Evolutionary conservation across 64 coral and sea anemone genomes (phyloP).

Genomic region (Exaiptasia diaphana): DNA sequence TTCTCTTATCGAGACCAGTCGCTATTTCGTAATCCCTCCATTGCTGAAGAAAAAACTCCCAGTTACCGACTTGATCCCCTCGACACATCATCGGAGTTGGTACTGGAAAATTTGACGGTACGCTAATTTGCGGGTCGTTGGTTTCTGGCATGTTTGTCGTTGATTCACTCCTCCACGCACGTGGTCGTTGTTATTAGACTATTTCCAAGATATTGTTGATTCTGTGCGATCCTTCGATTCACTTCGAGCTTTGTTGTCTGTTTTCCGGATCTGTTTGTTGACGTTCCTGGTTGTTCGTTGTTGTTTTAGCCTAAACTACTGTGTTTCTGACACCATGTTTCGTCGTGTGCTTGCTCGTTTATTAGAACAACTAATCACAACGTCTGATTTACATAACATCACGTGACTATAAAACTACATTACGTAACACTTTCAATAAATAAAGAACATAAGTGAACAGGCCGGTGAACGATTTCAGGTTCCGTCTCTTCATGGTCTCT

Average conservation of each 20-base stretch:
- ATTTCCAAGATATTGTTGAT: neutral
- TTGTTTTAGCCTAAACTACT: neutral
- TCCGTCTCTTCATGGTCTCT: too few species aligned
- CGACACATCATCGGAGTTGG: conserved; percentile 9
- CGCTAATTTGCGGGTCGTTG: neutral
- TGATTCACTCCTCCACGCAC: neutral
- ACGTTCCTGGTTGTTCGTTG: neutral
- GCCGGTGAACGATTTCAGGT: too few species aligned
- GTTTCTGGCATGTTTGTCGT: neutral
- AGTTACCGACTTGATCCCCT: conserved; percentile 21
- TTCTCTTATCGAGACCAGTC: conserved; percentile 29
- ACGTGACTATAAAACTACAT: neutral
- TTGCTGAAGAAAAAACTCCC: conserved; percentile 35
- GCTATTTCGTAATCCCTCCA: conserved; percentile 39
- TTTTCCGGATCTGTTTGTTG: neutral
- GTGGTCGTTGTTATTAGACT: neutral
- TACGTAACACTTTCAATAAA: too few species aligned
- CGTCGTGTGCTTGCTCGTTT: neutral
- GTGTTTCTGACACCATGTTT: neutral
- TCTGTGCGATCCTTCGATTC: neutral
- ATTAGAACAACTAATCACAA: neutral
- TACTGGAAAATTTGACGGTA: conserved; percentile 4
- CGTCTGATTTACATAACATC: neutral
- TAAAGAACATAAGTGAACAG: too few species aligned
- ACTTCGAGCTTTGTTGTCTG: neutral